Evolutionary conservation across 2,888 invertebrate species (phyloP).

Genomic region (Halocaridina rubra): DNA sequence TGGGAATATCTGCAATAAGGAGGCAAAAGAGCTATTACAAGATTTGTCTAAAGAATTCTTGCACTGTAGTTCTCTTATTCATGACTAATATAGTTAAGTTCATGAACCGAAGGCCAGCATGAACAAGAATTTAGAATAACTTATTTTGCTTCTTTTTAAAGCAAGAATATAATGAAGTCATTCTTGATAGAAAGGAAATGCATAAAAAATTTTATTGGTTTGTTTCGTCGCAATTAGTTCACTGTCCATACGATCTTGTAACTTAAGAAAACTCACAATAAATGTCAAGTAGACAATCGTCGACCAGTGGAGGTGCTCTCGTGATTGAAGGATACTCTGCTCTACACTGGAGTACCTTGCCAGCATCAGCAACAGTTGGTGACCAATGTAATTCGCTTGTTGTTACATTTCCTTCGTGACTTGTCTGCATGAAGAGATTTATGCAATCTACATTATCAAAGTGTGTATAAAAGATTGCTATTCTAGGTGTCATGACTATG

Average conservation of each 20-base stretch:
- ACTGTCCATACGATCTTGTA: too few species aligned
- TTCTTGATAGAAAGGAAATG: too few species aligned
- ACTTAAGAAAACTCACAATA: slow-evolving; percentile 50
- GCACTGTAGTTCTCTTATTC: background rate
- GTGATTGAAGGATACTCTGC: slow-evolving; percentile 15
- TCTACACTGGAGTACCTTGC: slow-evolving; percentile 20
- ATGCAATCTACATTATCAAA: too few species aligned
- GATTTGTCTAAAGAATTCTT: background rate
- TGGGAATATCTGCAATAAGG: slow-evolving; percentile 36
- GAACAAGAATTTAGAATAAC: background rate
- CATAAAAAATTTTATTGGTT: background rate
- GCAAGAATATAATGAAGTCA: background rate
- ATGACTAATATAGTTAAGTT: background rate
- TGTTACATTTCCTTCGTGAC: slow-evolving; percentile 49
- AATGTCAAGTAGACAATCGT: slow-evolving; percentile 38
- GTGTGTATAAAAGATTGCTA: too few species aligned
- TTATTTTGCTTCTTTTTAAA: background rate
- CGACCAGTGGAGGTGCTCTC: background rate
- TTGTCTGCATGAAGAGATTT: too few species aligned
- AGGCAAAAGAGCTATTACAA: background rate
- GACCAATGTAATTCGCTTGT: slow-evolving; percentile 43
- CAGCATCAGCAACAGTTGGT: too few species aligned
- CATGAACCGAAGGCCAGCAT: background rate
- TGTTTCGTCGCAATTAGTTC: too few species aligned
- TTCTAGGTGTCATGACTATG: too few species aligned